These are phyloP conservation scores for Linepithema humile DNA, from an alignment of 1,140 invertebrate genomes.

Conservation along the genomic window DNA sequence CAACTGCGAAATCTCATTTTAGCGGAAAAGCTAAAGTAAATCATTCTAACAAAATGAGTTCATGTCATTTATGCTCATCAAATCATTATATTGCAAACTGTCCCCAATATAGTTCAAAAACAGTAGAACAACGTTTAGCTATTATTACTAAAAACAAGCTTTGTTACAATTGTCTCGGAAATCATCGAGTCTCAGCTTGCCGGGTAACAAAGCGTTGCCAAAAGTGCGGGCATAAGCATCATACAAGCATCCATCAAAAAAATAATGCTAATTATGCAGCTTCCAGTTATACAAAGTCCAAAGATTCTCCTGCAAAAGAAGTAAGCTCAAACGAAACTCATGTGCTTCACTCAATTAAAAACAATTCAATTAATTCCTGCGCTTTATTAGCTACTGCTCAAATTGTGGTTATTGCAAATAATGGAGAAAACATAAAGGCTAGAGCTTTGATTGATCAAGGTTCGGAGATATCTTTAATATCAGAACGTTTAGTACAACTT, in stretches of 20 bases:
- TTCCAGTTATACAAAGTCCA: too few relatives aligned
- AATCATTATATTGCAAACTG: not conserved
- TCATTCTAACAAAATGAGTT: fast-evolving
- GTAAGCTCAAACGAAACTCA: too few relatives aligned
- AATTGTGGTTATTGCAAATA: not conserved
- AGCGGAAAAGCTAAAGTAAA: not conserved
- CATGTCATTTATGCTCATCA: not conserved
- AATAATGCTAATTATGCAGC: not conserved
- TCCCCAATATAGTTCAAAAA: not conserved
- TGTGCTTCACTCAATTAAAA: too few relatives aligned
- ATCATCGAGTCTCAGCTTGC: not conserved
- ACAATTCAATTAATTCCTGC: too few relatives aligned
- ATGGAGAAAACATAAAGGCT: not conserved
- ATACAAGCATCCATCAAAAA: not conserved
- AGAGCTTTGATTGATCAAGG: not conserved
- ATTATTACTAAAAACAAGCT: not conserved
- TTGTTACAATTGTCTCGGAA: not conserved
- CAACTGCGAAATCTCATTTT: not conserved
- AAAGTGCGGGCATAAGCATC: not conserved
- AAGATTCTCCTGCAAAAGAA: too few relatives aligned
- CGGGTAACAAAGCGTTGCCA: not conserved
- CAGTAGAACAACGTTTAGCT: not conserved
- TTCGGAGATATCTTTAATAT: too few relatives aligned
- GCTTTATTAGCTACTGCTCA: not conserved
- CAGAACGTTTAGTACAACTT: too few relatives aligned